A percentile compares a stretch with the other conserved stretches of the same genome.
Evolutionary conservation across 2,797 vertebrate species (phyloP).

Genomic region (Peromyscus nudipes): DNA sequence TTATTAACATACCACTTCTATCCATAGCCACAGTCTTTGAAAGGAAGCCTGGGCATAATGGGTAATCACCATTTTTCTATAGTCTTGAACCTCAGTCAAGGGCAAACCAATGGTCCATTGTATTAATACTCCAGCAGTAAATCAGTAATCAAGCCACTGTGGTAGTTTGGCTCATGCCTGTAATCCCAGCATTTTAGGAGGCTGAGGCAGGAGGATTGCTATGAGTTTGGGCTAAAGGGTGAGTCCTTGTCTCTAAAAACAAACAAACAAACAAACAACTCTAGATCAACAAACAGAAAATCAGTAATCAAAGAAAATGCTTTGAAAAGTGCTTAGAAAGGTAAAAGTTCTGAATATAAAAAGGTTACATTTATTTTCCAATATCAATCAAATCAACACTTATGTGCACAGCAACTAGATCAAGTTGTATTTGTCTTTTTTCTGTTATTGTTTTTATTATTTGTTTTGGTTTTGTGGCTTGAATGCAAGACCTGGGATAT

Average conservation of each 20-base stretch:
- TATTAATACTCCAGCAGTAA: neutral
- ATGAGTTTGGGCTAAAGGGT: neutral
- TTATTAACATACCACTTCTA: conserved; percentile 12
- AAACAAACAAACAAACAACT: neutral
- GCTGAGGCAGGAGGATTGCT: neutral
- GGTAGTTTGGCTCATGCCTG: neutral
- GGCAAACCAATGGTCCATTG: neutral
- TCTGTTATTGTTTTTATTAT: neutral
- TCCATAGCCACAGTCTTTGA: neutral
- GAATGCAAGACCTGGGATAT: neutral
- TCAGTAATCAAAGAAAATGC: conserved; percentile 51
- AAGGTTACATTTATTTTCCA: conserved; percentile 39
- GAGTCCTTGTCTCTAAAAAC: neutral
- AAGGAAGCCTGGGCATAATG: neutral
- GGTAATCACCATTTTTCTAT: conserved; percentile 24
- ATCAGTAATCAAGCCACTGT: neutral
- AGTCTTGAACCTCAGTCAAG: neutral
- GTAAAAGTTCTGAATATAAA: conserved; percentile 42
- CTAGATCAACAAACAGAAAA: neutral
- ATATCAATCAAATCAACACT: conserved; percentile 10
- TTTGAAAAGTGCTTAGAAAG: conserved; percentile 17
- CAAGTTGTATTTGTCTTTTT: conserved; percentile 28
- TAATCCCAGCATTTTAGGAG: neutral
- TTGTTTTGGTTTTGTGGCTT: neutral
- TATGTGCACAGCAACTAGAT: neutral